These are phyloP conservation scores for Cantharis flavilabris DNA, from an alignment of 2,888 invertebrate species.

Conservation along the genomic window DNA sequence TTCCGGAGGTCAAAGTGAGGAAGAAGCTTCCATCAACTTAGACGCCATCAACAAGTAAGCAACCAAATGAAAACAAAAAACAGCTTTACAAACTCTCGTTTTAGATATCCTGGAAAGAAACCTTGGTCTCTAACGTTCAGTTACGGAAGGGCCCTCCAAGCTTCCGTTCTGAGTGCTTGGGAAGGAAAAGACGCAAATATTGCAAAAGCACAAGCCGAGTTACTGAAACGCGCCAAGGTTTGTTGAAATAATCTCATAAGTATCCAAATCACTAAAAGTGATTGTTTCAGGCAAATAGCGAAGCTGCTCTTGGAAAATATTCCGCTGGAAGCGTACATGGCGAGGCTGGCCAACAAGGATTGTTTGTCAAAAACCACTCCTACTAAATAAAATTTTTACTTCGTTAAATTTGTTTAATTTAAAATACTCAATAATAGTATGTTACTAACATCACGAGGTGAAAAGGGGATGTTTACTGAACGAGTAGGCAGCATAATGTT, in stretches of 20 bases:
- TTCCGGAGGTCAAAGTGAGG: constrained; percentile 96
- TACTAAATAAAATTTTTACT: constrained; percentile 70
- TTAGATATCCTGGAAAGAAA: constrained; percentile 74
- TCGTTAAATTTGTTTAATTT: background rate
- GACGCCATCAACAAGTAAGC: constrained; percentile 84
- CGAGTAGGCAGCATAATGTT: too few species aligned
- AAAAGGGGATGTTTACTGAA: too few species aligned
- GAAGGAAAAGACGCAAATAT: constrained; percentile 85
- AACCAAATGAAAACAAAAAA: constrained; percentile 57
- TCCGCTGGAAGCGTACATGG: constrained; percentile 83
- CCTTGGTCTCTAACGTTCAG: constrained; percentile 97
- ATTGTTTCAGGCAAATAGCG: constrained; percentile 81
- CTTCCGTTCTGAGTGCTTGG: constrained; percentile 94
- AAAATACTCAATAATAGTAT: too few species aligned
- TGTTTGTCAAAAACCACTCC: constrained; percentile 95
- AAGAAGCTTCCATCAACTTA: constrained; percentile 91
- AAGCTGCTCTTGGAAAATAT: constrained; percentile 90
- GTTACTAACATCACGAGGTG: too few species aligned
- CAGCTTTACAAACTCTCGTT: background rate
- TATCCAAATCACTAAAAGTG: background rate
- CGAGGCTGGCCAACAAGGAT: constrained; percentile 82
- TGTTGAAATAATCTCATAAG: background rate
- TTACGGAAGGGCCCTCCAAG: constrained; percentile 94
- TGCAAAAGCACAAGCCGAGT: constrained; percentile 78
- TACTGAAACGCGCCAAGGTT: constrained; percentile 86